These are phyloP conservation scores for Lepidotrigona ventralis DNA, from an alignment of 1,140 invertebrate genomes.

Conservation along the genomic window DNA sequence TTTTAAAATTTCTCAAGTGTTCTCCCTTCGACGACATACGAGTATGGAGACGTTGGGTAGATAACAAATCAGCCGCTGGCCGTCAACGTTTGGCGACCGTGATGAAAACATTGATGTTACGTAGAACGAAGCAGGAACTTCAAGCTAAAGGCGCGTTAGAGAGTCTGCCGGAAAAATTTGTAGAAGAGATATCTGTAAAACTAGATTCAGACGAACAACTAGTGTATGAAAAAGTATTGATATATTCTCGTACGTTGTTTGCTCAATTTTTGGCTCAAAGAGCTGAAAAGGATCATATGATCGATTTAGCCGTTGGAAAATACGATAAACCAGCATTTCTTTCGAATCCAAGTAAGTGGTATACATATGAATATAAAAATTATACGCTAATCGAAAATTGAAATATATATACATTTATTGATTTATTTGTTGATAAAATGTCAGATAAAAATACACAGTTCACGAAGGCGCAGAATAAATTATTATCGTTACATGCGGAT, in stretches of 20 bases:
- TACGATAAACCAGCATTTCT: conserved; percentile 58
- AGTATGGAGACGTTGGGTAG: conserved; percentile 85
- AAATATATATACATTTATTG: conserved; percentile 2
- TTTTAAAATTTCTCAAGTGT: conserved; percentile 91
- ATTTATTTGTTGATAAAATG: conserved; percentile 1
- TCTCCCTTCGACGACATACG: conserved; percentile 93
- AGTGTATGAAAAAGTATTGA: conserved; percentile 88
- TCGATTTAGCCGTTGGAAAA: conserved; percentile 61
- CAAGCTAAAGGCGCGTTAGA: conserved; percentile 82
- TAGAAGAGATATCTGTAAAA: conserved; percentile 81
- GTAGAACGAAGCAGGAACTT: conserved; percentile 91
- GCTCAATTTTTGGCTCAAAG: conserved; percentile 88
- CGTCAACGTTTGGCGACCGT: conserved; percentile 87
- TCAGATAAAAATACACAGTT: conserved; percentile 70
- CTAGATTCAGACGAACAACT: conserved; percentile 87
- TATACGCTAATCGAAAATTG: not conserved
- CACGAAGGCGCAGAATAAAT: conserved; percentile 72
- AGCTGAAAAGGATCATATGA: conserved; percentile 83
- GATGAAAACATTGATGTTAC: conserved; percentile 89
- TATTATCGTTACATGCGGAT: conserved; percentile 75
- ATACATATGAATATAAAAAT: not conserved
- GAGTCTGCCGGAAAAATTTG: conserved; percentile 84
- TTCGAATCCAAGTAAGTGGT: conserved; percentile 56
- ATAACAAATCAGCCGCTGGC: conserved; percentile 87
- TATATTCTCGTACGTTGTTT: conserved; percentile 87